Conservation (phyloP, 2,797 vertebrate genomes). For the Alauda arvensis region DNA sequence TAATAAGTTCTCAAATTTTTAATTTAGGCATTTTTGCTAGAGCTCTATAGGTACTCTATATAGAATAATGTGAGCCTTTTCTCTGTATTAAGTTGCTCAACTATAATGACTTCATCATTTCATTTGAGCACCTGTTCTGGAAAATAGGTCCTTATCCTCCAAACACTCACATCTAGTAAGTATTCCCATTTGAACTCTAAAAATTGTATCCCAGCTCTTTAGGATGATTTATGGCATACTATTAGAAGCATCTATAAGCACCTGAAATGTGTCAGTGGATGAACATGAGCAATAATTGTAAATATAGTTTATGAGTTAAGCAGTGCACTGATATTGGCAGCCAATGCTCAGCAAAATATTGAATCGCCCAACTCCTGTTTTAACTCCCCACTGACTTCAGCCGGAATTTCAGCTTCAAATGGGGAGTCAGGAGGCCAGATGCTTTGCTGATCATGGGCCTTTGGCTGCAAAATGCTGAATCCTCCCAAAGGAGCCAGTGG, state of each 20-base stretch:
- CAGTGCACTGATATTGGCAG: background rate
- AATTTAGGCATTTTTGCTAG: constrained; percentile 38
- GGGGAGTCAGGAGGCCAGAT: constrained; percentile 18
- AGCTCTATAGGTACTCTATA: constrained; percentile 6
- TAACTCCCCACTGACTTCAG: constrained; percentile 27
- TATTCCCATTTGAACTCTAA: constrained; percentile 62
- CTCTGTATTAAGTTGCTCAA: constrained; percentile 48
- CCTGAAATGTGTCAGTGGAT: constrained; percentile 42
- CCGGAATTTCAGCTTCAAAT: constrained; percentile 36
- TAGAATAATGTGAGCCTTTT: constrained; percentile 26
- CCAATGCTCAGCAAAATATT: constrained; percentile 5
- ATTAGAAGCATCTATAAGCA: constrained; percentile 43
- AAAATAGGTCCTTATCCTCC: constrained; percentile 50
- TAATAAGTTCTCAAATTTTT: constrained; percentile 52
- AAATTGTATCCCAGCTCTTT: constrained; percentile 40
- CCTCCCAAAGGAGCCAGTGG: background rate
- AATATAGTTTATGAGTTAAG: constrained; percentile 54
- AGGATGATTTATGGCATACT: constrained; percentile 15
- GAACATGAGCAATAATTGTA: constrained; percentile 45
- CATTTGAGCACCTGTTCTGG: constrained; percentile 60
- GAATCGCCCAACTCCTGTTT: constrained; percentile 26
- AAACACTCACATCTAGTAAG: constrained; percentile 18
- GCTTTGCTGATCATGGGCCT: constrained; percentile 21
- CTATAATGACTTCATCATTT: constrained; percentile 52
- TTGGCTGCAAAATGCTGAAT: background rate